Evolutionary conservation across 2,113 vertebrate genomes (phyloP).

Genomic region (Microcebus murinus): DNA sequence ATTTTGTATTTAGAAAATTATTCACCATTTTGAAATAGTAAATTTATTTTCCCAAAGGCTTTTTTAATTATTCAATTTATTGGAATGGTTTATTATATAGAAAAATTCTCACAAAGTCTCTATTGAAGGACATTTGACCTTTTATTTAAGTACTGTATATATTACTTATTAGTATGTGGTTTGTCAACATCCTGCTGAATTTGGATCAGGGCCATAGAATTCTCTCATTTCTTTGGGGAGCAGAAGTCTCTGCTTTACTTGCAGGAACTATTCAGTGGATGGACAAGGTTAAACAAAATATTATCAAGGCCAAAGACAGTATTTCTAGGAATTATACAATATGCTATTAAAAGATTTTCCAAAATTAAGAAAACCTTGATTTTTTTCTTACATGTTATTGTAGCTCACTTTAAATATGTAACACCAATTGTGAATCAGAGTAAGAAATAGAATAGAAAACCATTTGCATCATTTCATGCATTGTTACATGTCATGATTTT

Average conservation of each 20-base stretch:
- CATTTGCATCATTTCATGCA: slow-evolving; percentile 74
- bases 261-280: slow-evolving; percentile 55
- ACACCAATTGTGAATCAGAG: slow-evolving; percentile 72
- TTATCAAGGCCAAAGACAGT: slow-evolving; percentile 36
- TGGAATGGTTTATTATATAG: slow-evolving; percentile 57
- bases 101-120: slow-evolving; percentile 67
- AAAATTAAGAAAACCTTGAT: slow-evolving; percentile 70
- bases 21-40: slow-evolving; percentile 21
- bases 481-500: slow-evolving; percentile 79
- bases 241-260: slow-evolving; percentile 56
- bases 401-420: slow-evolving; percentile 70
- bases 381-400: slow-evolving; percentile 59
- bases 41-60: slow-evolving; percentile 42
- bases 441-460: slow-evolving; percentile 75
- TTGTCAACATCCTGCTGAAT: slow-evolving; percentile 78
- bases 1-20: slow-evolving; percentile 59
- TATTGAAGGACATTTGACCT: slow-evolving; percentile 63
- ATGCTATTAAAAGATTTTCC: slow-evolving; percentile 66
- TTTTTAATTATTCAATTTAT: slow-evolving; percentile 73
- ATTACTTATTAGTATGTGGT: slow-evolving; percentile 78
- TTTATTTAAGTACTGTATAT: slow-evolving; percentile 75
- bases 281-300: slow-evolving; percentile 30
- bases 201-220: slow-evolving; percentile 75
- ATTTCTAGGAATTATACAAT: slow-evolving; percentile 46
- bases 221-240: slow-evolving; percentile 72